Evolutionary conservation across 1,140 invertebrate species (phyloP).

Genomic region (Leptopilina boulardi): DNA sequence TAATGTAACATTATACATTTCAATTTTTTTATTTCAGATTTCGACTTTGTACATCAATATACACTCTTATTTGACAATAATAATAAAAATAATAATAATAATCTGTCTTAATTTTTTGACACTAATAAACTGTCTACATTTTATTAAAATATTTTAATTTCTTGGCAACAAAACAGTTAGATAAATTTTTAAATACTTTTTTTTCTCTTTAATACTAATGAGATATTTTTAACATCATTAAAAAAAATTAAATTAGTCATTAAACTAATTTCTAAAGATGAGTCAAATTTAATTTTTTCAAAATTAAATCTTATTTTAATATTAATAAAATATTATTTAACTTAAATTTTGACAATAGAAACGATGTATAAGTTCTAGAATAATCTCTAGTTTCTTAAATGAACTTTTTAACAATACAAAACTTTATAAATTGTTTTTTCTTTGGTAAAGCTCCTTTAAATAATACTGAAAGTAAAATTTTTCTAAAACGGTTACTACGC

Average conservation of each 20-base stretch:
- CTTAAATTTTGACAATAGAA: too few species aligned
- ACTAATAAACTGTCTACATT: not conserved
- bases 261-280: too few species aligned
- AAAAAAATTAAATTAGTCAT: too few species aligned
- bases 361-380: too few species aligned
- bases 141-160: not conserved
- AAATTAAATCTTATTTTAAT: not conserved
- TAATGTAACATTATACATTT: too few species aligned
- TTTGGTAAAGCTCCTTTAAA: not conserved
- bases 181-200: not conserved
- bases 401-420: too few species aligned
- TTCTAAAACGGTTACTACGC: not conserved
- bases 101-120: not conserved
- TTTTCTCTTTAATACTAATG: not conserved
- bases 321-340: not conserved
- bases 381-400: too few species aligned
- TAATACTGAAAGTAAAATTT: too few species aligned
- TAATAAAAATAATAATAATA: not conserved
- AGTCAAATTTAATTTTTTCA: too few species aligned
- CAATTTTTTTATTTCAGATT: too few species aligned
- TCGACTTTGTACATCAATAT: not conserved
- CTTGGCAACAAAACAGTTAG: not conserved
- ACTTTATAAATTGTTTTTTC: too few species aligned
- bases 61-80: not conserved
- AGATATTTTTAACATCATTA: too few species aligned